Evolutionary conservation across 2,113 vertebrate species (phyloP).

Genomic region (Myrmecophaga tridactyla): DNA sequence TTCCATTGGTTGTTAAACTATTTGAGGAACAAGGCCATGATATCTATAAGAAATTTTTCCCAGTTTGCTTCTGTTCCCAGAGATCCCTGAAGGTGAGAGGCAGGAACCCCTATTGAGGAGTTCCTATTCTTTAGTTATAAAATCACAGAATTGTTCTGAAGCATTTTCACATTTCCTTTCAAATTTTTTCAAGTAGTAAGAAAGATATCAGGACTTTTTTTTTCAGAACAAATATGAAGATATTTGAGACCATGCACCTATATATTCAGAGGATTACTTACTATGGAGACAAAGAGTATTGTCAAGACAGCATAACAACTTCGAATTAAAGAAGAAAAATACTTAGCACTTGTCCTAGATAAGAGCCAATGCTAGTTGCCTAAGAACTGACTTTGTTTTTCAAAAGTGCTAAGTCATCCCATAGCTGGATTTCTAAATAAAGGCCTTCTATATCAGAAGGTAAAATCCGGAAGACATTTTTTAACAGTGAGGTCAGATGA

Average conservation of each 20-base stretch:
- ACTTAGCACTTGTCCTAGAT: slow-evolving; percentile 36
- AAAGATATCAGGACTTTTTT: slow-evolving; percentile 28
- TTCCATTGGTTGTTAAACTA: neutral
- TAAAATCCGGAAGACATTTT: slow-evolving; percentile 62
- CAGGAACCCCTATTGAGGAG: neutral
- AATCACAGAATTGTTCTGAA: neutral
- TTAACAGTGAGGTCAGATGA: slow-evolving; percentile 41
- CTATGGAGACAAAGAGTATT: neutral
- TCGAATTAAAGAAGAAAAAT: neutral
- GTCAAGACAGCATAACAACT: slow-evolving; percentile 29
- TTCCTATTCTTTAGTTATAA: neutral
- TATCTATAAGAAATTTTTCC: neutral
- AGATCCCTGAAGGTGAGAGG: neutral
- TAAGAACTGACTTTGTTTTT: slow-evolving; percentile 64
- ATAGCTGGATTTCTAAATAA: slow-evolving; percentile 63
- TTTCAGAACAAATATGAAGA: neutral
- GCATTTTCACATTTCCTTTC: neutral
- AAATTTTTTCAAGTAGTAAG: neutral
- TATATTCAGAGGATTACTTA: neutral
- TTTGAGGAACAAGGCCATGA: neutral
- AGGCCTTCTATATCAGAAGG: slow-evolving; percentile 53
- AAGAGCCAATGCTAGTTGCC: neutral
- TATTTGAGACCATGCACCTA: neutral
- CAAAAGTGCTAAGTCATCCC: slow-evolving; percentile 23
- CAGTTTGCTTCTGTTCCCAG: neutral